Base-by-base conservation (phyloP, 2,888 invertebrate species). In the Callyntrura guangdongensis region DNA sequence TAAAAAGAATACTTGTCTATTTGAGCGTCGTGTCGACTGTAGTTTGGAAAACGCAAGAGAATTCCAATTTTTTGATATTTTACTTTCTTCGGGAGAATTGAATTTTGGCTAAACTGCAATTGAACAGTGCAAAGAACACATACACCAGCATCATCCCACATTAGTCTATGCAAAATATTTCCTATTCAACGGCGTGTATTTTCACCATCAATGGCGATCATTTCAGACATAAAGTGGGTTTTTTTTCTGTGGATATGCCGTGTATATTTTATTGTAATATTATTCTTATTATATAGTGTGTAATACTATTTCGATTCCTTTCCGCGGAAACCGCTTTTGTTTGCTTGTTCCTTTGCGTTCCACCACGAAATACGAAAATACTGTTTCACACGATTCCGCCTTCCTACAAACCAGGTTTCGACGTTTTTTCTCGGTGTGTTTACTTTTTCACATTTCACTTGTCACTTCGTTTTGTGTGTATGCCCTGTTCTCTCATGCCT, bases 361-460 rank as follows among this genome's bases (percentile, higher is more conserved):
- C 25, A 56, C 53, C 56, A 79, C 56, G 36, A 36, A 36, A 36
- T 14, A n/a, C 20, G 20, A 36, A 72, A 72, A n/a, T 72, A 11
- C 8, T 2, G 45, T 20, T 36, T 5, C n/a, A 72, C 14, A n/a
- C 12, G 6, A 36, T 6, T 8, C 25, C 12, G 8, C 11, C 20
- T n/a, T 25, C 53, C 12, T n/a, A n/a, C 2, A 56, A 81, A 59
- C 59, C 59, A 36, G 59, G 17, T 81, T 53, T 81, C 1, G 6
- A 59, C 17, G 2, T 72, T 72, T 61, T 61, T 20, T 47, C 47
- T 9, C 20, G 1, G 20, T 69, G 5, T 77, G 89, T 89, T 89
- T 89, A 89, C 89, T 64, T 89, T 89, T 89, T 84, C 85, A 81
- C 89, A 81, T 89, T 85, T 89, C 89, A 89, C 85, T 77, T 89